These are phyloP conservation scores for Stigmatopora nigra DNA, from an alignment of 2,113 vertebrate genomes.

Conservation along the genomic window DNA sequence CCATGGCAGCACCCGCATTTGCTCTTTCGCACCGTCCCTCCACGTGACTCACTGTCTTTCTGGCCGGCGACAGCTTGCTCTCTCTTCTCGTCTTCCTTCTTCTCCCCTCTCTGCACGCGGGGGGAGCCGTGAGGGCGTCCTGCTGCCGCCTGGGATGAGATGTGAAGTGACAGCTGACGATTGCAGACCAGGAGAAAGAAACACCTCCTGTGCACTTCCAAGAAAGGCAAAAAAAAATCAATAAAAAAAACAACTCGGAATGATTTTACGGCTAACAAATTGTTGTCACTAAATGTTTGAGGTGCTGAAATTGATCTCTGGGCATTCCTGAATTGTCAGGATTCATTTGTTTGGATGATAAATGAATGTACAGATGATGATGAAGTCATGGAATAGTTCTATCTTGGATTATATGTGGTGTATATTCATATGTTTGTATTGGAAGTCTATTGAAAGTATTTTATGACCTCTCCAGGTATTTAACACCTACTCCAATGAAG, in stretches of 20 bases:
- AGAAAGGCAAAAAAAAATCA: conserved; percentile 13
- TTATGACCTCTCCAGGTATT: conserved; percentile 79
- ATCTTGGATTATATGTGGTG: too few species aligned
- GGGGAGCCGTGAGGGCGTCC: conserved; percentile 18
- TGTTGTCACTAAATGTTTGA: conserved; percentile 11
- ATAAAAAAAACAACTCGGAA: conserved; percentile 3
- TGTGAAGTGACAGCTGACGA: conserved; percentile 48
- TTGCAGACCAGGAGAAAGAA: conserved; percentile 37
- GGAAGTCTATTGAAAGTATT: background rate
- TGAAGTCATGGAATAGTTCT: too few species aligned
- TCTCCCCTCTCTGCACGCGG: conserved; percentile 14
- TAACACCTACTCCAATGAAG: conserved; percentile 95
- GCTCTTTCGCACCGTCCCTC: conserved; percentile 1
- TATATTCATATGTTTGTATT: too few species aligned
- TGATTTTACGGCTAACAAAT: background rate
- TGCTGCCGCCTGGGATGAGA: conserved; percentile 29
- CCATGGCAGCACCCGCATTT: conserved; percentile 1
- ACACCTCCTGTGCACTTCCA: conserved; percentile 6
- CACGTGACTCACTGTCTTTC: conserved; percentile 15
- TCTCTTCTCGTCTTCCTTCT: conserved; percentile 7
- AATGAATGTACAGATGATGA: background rate
- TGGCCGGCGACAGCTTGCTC: conserved; percentile 10
- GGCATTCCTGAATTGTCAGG: background rate
- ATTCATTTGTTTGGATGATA: background rate
- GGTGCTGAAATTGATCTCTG: background rate